Conservation (phyloP, 92 coral and sea anemone genomes). For the Anthopleura xanthogrammica region DNA sequence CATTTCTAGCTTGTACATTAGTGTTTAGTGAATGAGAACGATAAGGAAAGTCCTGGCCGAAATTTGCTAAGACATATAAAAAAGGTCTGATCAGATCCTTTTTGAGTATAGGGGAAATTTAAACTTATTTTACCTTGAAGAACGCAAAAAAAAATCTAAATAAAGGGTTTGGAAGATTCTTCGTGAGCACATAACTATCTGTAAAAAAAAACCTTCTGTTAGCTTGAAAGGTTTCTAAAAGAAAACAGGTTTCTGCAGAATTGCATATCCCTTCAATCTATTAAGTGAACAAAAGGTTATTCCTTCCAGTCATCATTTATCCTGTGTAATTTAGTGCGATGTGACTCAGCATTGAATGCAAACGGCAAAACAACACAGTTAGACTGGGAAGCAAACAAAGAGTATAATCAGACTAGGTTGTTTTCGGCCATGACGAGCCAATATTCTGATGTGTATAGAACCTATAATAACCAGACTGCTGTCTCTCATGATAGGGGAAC, state of each 20-base stretch:
- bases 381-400: background rate
- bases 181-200: background rate
- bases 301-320: background rate
- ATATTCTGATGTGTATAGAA: background rate
- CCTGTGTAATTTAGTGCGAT: background rate
- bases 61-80: too few relatives aligned
- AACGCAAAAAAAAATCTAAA: background rate
- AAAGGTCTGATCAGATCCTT: too few relatives aligned
- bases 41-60: too few relatives aligned
- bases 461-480: background rate
- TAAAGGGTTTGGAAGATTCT: too few relatives aligned
- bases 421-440: background rate
- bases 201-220: background rate
- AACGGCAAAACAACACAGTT: conserved; percentile 10
- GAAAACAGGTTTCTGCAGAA: background rate
- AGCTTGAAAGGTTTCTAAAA: background rate
- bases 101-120: too few relatives aligned
- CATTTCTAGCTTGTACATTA: too few relatives aligned
- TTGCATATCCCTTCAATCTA: background rate
- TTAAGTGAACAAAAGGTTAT: background rate
- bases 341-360: background rate
- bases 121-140: too few relatives aligned
- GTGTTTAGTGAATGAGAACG: too few relatives aligned
- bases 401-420: background rate
- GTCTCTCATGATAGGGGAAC: too few relatives aligned